Conservation (phyloP, 2,888 invertebrate genomes). For the Pachydiplax longipennis region DNA sequence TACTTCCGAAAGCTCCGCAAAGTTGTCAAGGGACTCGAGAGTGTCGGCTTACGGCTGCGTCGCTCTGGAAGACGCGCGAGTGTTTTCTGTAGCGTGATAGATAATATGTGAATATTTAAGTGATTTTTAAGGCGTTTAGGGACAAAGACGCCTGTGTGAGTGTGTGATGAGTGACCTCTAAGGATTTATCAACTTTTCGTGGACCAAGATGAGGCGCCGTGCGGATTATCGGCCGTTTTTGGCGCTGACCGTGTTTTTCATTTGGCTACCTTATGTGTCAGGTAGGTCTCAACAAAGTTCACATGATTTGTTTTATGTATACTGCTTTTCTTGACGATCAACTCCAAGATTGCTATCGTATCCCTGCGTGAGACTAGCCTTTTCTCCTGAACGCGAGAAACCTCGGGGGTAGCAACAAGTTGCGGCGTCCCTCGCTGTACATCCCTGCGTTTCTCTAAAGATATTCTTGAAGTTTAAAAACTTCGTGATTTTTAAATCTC, state of each 20-base stretch:
- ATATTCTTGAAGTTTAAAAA: too few species aligned
- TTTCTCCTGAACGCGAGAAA: background rate
- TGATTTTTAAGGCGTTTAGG: constrained; percentile 23
- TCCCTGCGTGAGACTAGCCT: too few species aligned
- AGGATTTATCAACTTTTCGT: constrained; percentile 40
- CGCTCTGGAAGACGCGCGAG: constrained; percentile 36
- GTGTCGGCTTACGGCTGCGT: constrained; percentile 17
- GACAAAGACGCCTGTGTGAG: constrained; percentile 37
- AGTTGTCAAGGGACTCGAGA: constrained; percentile 10
- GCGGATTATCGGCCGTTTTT: constrained; percentile 26
- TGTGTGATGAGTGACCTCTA: constrained; percentile 38
- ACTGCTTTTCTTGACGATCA: too few species aligned
- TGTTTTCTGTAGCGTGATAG: constrained; percentile 15
- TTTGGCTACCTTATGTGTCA: constrained; percentile 25
- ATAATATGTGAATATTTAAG: constrained; percentile 43
- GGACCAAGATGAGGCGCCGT: constrained; percentile 23
- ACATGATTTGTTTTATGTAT: too few species aligned
- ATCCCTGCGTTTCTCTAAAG: too few species aligned
- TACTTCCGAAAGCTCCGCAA: constrained; percentile 31
- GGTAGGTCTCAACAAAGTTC: background rate
- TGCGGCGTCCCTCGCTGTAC: background rate
- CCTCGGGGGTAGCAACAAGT: background rate
- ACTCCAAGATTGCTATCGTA: too few species aligned
- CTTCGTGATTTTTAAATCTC: too few species aligned
- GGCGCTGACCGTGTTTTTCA: constrained; percentile 29